Evolutionary conservation across 2,797 vertebrate genomes (phyloP).

Genomic region (Anguilla obscura): DNA sequence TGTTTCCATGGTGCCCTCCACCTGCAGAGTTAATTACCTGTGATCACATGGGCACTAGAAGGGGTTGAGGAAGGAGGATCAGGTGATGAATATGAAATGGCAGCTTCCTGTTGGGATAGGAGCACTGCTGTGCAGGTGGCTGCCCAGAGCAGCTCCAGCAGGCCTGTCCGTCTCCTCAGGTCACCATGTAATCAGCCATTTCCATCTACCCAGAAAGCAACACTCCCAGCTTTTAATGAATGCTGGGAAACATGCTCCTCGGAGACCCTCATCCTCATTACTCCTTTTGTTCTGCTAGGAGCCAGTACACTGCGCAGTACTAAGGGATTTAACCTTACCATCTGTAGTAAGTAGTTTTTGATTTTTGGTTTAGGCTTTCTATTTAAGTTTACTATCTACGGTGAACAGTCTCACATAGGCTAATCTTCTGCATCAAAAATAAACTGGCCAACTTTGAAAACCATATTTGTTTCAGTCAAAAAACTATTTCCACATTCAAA

Average conservation of each 20-base stretch:
- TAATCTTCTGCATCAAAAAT: neutral
- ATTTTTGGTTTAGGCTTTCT: no score
- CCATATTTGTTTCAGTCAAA: neutral
- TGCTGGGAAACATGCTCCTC: neutral
- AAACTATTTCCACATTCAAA: neutral
- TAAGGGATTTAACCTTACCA: neutral
- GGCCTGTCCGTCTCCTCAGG: constrained; percentile 31
- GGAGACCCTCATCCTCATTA: neutral
- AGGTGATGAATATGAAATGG: constrained; percentile 34
- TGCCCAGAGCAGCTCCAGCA: neutral
- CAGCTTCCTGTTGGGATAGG: constrained; percentile 33
- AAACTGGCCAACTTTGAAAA: neutral
- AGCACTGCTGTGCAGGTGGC: neutral
- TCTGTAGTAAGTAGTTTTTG: neutral
- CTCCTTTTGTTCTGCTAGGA: neutral
- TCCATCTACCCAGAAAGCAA: constrained; percentile 42
- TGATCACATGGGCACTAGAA: constrained; percentile 36
- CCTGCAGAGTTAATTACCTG: constrained; percentile 50
- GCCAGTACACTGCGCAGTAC: neutral
- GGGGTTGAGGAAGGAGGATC: constrained; percentile 18
- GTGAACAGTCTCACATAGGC: neutral
- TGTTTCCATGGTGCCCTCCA: constrained; percentile 35
- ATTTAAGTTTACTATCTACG: neutral
- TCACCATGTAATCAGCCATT: constrained; percentile 43
- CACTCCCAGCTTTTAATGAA: constrained; percentile 38